These are phyloP conservation scores for Heterodera carotae DNA, from an alignment of 1,140 invertebrate species.

Conservation along the genomic window DNA sequence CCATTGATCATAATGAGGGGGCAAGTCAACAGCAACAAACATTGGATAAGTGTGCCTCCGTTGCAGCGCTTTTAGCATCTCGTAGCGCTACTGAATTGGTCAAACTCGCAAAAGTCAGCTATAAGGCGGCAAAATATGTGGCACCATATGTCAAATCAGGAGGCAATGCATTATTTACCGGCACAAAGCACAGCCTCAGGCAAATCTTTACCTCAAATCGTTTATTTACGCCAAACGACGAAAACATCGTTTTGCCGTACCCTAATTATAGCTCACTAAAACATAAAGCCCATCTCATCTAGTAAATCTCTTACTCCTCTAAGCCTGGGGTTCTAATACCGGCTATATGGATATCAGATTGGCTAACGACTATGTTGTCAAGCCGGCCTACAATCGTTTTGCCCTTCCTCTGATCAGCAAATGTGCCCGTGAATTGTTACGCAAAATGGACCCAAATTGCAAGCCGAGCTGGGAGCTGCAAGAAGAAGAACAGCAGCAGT, in stretches of 20 bases:
- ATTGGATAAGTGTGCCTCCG: background rate
- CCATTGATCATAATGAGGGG: too few relatives aligned
- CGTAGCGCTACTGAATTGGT: background rate
- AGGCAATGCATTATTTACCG: background rate
- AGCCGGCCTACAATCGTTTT: background rate
- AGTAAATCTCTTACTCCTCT: too few relatives aligned
- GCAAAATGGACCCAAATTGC: background rate
- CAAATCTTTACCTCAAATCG: too few relatives aligned
- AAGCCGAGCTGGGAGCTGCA: background rate
- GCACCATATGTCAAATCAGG: background rate
- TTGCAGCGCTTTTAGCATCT: background rate
- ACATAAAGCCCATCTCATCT: too few relatives aligned
- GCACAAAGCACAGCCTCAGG: background rate
- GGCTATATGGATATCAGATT: too few relatives aligned
- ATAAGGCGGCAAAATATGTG: too few relatives aligned
- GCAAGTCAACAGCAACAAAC: too few relatives aligned
- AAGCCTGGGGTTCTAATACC: too few relatives aligned
- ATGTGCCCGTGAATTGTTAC: background rate
- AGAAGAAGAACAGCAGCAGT: background rate
- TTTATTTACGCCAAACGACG: too few relatives aligned
- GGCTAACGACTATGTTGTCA: background rate
- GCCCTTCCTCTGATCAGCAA: background rate
- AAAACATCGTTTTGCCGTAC: too few relatives aligned
- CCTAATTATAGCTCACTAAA: too few relatives aligned
- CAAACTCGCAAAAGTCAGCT: background rate